Base-by-base conservation (phyloP, 2,113 vertebrate species). In the Rhombomys opimus region DNA sequence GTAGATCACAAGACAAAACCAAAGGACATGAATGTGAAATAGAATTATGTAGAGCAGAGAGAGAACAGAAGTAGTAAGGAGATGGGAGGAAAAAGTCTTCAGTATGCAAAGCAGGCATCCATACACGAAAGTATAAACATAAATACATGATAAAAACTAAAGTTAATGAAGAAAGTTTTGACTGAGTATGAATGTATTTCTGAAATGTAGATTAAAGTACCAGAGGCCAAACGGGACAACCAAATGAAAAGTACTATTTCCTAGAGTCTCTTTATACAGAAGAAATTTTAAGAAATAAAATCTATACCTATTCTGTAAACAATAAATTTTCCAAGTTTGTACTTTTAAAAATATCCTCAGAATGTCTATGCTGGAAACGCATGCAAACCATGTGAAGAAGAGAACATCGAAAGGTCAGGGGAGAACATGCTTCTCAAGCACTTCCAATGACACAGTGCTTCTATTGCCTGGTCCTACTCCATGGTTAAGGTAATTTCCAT, bases 241-340 rank as follows among this genome's bases (percentile, higher is more conserved):
- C 38, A 81, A n/a, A 93, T 75, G 30, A 63, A 93, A 50, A 91
- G 13, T 65, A 46, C n/a, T 57, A 81, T 91, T 92, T 94, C 82
- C 11, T 82, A 90, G 35, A 86, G 23, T 75, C 18, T 67, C 35
- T 10, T 61, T 96, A 52, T 59, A 78, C 61, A 35, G 14, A 63
- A 96, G 22, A 95, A 57, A 75, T 85, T 54, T 78, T 38, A 23
- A 25, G n/a, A 84, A 63, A 38, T 61, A 65, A 50, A 89, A 84
- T 17, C 61, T 68, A 76, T 5, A 87, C 14, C 2, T 84, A 78
- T 30, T 93, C 35, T 93, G 18, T 52, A 72, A 95, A 94, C 90
- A 81, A 61, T 32, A 67, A 96, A 95, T 75, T 8, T 15, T 90
- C 30, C 57, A 96, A 92, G 10, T 84, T 87, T 8, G 87, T 67